Conservation (phyloP, 2,888 invertebrate species). For the Sinohyriopsis cumingii region DNA sequence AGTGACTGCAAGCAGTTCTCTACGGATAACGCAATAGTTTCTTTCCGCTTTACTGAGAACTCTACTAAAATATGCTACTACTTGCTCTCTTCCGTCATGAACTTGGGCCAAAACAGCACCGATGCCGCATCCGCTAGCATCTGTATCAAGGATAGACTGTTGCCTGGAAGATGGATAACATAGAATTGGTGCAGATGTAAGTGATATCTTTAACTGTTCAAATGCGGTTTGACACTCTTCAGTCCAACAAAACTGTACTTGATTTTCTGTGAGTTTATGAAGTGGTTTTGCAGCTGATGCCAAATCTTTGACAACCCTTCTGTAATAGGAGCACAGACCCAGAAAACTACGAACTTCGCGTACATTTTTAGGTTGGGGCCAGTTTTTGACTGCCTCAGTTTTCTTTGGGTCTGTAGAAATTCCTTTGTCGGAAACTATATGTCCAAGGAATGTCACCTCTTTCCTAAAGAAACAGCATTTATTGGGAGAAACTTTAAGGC, state of each 20-base stretch:
- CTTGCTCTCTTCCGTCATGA: slow-evolving; percentile 5
- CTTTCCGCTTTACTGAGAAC: slow-evolving; percentile 17
- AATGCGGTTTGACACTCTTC: slow-evolving; percentile 1
- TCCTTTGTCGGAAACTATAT: no score
- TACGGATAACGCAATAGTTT: slow-evolving; percentile 4
- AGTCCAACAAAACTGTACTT: neutral
- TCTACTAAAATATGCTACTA: slow-evolving; percentile 23
- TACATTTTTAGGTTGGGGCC: neutral
- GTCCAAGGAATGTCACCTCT: no score
- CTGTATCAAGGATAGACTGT: slow-evolving; percentile 2
- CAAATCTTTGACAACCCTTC: slow-evolving; percentile 28
- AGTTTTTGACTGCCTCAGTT: slow-evolving; percentile 1
- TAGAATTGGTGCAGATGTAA: neutral
- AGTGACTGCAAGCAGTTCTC: slow-evolving; percentile 4
- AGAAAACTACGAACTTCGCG: slow-evolving; percentile 1
- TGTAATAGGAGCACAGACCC: slow-evolving; percentile 7
- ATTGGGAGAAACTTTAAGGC: slow-evolving; percentile 1
- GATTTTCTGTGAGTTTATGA: slow-evolving; percentile 18
- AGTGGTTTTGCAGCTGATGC: slow-evolving; percentile 33
- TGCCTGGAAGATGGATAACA: slow-evolving; percentile 4
- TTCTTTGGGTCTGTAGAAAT: no score
- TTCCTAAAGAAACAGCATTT: slow-evolving; percentile 5
- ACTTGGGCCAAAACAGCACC: slow-evolving; percentile 1
- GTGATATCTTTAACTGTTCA: neutral
- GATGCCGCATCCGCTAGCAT: neutral